A percentile compares a stretch with the other conserved stretches of the same genome.
phyloP scores from a whole-genome alignment of 2,113 vertebrate genomes.

The Willisornis vidua region DNA sequence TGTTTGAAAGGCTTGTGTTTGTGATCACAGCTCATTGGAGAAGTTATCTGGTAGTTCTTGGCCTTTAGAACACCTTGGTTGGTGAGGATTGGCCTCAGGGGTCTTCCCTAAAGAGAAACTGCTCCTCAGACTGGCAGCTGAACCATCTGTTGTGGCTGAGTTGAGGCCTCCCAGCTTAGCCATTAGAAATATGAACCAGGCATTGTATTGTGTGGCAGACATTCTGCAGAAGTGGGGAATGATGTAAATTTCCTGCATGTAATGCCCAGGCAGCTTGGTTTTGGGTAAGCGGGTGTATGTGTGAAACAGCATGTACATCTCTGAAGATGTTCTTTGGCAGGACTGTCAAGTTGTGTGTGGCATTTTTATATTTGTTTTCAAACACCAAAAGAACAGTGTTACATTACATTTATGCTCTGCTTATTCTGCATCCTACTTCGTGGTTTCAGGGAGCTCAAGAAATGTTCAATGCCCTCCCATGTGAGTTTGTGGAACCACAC shows the following conservation, averaged over 20 bases:
- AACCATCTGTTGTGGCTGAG: background rate
- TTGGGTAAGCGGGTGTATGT: background rate
- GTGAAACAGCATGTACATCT: background rate
- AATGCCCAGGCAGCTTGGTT: background rate
- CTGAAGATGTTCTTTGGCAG: background rate
- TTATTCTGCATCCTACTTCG: background rate
- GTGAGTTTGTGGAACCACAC: slow-evolving; percentile 94
- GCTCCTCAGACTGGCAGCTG: background rate
- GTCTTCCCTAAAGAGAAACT: background rate
- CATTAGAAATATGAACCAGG: background rate
- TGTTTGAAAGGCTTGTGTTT: background rate
- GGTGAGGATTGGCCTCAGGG: background rate
- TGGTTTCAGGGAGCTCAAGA: slow-evolving; percentile 90
- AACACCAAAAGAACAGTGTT: background rate
- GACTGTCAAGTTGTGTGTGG: background rate
- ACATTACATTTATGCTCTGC: background rate
- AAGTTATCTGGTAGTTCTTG: background rate
- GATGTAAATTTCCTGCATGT: background rate
- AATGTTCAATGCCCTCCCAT: slow-evolving; percentile 92
- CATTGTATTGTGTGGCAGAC: background rate
- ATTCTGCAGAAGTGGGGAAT: background rate
- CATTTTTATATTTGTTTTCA: background rate
- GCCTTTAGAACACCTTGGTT: background rate
- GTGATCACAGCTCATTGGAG: background rate
- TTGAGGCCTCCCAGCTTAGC: background rate